Conservation (phyloP, 2,797 vertebrate species). For the Microctenopoma lineatum region DNA sequence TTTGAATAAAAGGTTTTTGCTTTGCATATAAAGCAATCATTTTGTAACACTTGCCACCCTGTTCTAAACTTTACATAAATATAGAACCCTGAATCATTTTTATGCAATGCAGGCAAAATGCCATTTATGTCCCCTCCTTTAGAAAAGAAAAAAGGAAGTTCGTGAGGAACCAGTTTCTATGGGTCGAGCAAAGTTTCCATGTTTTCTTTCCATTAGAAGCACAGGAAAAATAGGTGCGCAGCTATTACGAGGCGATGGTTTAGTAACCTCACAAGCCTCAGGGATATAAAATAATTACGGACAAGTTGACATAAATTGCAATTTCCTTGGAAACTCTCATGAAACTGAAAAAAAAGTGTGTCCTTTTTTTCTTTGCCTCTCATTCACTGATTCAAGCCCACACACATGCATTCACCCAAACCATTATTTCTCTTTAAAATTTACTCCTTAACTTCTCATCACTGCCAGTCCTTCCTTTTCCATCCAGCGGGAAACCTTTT, state of each 20-base stretch:
- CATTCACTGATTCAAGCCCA: constrained; percentile 42
- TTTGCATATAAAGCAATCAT: constrained; percentile 22
- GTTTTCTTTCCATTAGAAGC: constrained; percentile 40
- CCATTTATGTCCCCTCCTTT: constrained; percentile 29
- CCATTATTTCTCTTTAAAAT: constrained; percentile 49
- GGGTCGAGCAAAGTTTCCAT: constrained; percentile 39
- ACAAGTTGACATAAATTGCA: constrained; percentile 43
- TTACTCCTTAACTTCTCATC: constrained; percentile 47
- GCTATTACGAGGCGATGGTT: constrained; percentile 39
- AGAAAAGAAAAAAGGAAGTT: constrained; percentile 21
- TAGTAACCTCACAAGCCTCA: constrained; percentile 41
- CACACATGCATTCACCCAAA: constrained; percentile 46
- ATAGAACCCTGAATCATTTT: not conserved
- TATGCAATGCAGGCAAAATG: constrained; percentile 6
- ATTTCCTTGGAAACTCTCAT: constrained; percentile 39
- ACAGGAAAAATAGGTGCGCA: constrained; percentile 39
- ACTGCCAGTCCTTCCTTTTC: constrained; percentile 52
- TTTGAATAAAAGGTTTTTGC: constrained; percentile 13
- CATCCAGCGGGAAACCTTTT: constrained; percentile 55
- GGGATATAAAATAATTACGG: constrained; percentile 48
- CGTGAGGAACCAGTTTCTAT: constrained; percentile 10
- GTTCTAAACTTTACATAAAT: constrained; percentile 32
- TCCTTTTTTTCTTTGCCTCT: constrained; percentile 28
- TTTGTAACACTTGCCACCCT: constrained; percentile 12
- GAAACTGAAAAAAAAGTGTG: constrained; percentile 25